phyloP scores from a whole-genome alignment of 2,888 invertebrate species.

The Venusia cambrica region DNA sequence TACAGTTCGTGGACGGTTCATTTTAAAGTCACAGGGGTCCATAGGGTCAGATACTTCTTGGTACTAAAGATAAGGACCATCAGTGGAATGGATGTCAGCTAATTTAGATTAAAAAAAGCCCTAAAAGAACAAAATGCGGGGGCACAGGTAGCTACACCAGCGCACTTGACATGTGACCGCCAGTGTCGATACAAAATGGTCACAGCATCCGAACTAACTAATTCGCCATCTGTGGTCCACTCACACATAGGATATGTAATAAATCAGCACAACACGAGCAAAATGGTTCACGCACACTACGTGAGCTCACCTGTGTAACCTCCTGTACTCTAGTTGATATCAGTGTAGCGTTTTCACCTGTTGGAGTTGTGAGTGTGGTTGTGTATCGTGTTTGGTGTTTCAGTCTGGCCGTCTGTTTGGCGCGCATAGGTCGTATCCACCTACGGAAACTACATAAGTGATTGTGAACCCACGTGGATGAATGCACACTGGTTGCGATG shows the following conservation, averaged over 20 bases:
- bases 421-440: slow-evolving; percentile 69
- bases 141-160: slow-evolving; percentile 73
- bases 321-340: slow-evolving; percentile 65
- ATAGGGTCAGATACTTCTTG: slow-evolving; percentile 1
- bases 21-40: background rate
- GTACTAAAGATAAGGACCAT: slow-evolving; percentile 34
- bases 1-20: too few species aligned
- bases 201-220: slow-evolving; percentile 33
- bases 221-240: slow-evolving; percentile 43
- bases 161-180: slow-evolving; percentile 71
- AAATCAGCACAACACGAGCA: slow-evolving; percentile 71
- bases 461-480: slow-evolving; percentile 54
- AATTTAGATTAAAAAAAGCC: slow-evolving; percentile 60
- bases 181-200: slow-evolving; percentile 55
- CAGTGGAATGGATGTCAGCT: slow-evolving; percentile 48
- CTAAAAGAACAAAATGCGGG: slow-evolving; percentile 70
- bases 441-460: slow-evolving; percentile 24
- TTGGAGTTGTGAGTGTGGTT: slow-evolving; percentile 57
- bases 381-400: slow-evolving; percentile 65
- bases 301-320: slow-evolving; percentile 63
- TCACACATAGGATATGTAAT: slow-evolving; percentile 49
- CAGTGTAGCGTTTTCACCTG: slow-evolving; percentile 77
- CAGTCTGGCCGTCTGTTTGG: slow-evolving; percentile 72
- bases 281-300: slow-evolving; percentile 69
- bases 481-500: slow-evolving; percentile 62